A percentile compares a stretch with the other conserved stretches of the same genome.
Evolutionary conservation across 2,113 vertebrate genomes (phyloP).

Genomic region (Boulengeromyrus knoepffleri): DNA sequence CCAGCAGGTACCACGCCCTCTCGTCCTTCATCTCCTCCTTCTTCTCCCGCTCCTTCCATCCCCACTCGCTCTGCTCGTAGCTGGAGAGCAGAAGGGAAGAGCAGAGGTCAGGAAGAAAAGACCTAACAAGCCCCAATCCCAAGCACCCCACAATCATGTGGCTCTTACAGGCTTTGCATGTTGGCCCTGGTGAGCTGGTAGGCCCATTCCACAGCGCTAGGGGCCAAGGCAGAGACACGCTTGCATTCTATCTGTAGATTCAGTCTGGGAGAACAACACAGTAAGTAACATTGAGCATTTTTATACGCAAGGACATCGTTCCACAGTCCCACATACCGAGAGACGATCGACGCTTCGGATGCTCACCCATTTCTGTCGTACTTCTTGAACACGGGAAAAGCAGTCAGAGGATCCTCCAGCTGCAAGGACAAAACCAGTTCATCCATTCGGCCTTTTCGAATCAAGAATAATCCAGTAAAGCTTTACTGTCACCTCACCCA

Average conservation of each 20-base stretch:
- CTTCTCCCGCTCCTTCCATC: slow-evolving; percentile 92
- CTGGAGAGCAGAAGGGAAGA: slow-evolving; percentile 41
- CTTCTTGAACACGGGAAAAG: slow-evolving; percentile 90
- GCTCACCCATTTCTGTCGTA: slow-evolving; percentile 89
- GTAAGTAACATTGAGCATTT: not conserved
- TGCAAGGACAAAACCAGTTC: slow-evolving; percentile 38
- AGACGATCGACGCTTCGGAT: not conserved
- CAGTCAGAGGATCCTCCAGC: slow-evolving; percentile 80
- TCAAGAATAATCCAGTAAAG: not conserved
- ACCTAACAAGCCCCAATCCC: not conserved
- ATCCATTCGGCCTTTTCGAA: not conserved
- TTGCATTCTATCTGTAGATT: slow-evolving; percentile 87
- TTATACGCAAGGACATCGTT: not conserved
- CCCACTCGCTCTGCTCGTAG: slow-evolving; percentile 93
- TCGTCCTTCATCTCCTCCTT: slow-evolving; percentile 85
- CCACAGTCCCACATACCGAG: not conserved
- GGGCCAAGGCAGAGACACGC: slow-evolving; percentile 71
- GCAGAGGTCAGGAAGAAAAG: slow-evolving; percentile 7
- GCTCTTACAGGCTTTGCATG: slow-evolving; percentile 87
- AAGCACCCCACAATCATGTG: not conserved
- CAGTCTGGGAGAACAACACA: slow-evolving; percentile 53
- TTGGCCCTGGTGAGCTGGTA: slow-evolving; percentile 88
- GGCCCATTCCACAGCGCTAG: slow-evolving; percentile 83
- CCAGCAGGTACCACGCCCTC: slow-evolving; percentile 86
- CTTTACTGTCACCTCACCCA: not conserved